Evolutionary conservation across 2,797 vertebrate genomes (phyloP), one percentile per base, ranked within the genome.

Genomic region (Manis crassicaudata): DNA sequence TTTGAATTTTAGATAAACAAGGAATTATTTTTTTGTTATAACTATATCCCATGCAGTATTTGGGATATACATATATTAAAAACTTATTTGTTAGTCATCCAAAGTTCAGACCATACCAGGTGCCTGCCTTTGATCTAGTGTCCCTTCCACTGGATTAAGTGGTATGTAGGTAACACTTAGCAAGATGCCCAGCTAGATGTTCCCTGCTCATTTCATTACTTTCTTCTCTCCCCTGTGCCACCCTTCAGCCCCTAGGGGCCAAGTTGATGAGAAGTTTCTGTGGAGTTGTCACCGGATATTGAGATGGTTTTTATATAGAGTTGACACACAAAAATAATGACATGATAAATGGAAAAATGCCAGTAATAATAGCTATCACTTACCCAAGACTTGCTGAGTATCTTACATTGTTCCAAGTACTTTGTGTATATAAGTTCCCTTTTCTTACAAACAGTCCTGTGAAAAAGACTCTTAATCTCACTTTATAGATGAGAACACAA

Each of bases 1-100:
- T 81, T 52, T 67, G 77, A 79, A 79, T 72, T 89, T 88, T 62
- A 94, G 60, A 70, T 95, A 88, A 72, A 13, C 37, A 76, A 20
- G 25, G 40, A 77, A 20, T 29, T 16, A 17, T 56, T 54, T 43
- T 90, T 35, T 72, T 46, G 46, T 18, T 23, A 5, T 56, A 60
- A 76, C 10, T 73, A 43, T 43, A 65, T 89, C 54, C 16, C 5
- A 5, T 58, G 68, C 23, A 89, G 88, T 86, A 90, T 73, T 63
- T 90, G 88, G 43, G 56, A n/a, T 6, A 7, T 80, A 29, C 5
- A 18, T 62, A 29, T 13, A 72, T 17, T 86, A 70, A 92, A 76
- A 63, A 77, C 20, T 7, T 83, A 58, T 50, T 63, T 81, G 8
- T 87, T 87, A 37, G n/a, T 94, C 52, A 32, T 56, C 32, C 1